Evolutionary conservation across 35 echinoderm and acorn worm genomes (phyloP).

Genomic region (Lytechinus pictus): DNA sequence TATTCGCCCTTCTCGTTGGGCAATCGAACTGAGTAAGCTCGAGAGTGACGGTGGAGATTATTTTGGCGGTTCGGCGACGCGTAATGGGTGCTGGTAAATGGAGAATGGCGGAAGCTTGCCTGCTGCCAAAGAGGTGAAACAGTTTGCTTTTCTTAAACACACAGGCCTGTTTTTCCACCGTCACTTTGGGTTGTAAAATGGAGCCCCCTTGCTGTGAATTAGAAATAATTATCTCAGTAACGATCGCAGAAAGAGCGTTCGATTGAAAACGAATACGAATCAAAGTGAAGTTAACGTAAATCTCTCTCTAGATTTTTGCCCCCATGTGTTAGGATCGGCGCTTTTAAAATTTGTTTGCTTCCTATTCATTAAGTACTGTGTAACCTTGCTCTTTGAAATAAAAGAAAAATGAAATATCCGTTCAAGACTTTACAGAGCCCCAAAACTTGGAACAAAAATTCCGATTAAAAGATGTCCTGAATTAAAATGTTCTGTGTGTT

Average conservation of each 20-base stretch:
- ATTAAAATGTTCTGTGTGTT: no score
- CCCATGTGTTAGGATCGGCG: no score
- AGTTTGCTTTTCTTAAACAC: background rate
- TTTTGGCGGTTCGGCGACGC: slow-evolving; percentile 13
- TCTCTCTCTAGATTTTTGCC: no score
- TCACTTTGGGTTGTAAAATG: background rate
- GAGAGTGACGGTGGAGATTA: slow-evolving; percentile 28
- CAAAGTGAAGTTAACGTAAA: background rate
- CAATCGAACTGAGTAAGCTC: background rate
- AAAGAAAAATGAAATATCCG: no score
- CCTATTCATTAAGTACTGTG: background rate
- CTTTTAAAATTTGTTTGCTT: background rate
- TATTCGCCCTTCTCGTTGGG: background rate
- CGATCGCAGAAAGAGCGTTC: background rate
- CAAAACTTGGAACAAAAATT: no score
- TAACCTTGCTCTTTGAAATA: no score
- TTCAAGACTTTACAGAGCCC: no score
- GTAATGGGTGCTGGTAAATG: background rate
- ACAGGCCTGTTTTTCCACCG: background rate
- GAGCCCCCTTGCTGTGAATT: background rate
- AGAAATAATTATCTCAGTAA: background rate
- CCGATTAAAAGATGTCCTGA: no score
- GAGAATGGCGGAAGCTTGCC: background rate
- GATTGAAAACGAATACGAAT: background rate
- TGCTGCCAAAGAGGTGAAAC: background rate